Percentiles rank a stretch among this genome's conserved stretches.
Evolutionary conservation across 2,888 invertebrate genomes (phyloP).

Genomic region (Hybos culiciformis): DNA sequence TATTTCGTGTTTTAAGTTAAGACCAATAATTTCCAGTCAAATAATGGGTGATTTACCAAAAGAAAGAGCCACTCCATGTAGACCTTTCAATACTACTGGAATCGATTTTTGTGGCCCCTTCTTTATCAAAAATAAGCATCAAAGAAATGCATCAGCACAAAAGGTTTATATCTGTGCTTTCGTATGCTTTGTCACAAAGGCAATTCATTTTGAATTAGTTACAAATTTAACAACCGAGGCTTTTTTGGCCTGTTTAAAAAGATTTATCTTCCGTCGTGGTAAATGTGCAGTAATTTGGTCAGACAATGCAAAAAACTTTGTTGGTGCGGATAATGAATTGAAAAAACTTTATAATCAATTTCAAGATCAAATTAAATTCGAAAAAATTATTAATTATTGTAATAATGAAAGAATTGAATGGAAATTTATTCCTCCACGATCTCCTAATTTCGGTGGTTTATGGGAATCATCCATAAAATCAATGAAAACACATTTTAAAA

Average conservation of each 20-base stretch:
- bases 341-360: conserved; percentile 9
- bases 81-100: conserved; percentile 10
- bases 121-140: not conserved
- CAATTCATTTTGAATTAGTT: conserved; percentile 14
- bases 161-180: conserved; percentile 13
- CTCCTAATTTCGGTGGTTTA: conserved; percentile 13
- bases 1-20: conserved; percentile 11
- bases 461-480: conserved; percentile 10
- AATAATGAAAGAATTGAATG: conserved; percentile 4
- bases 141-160: conserved; percentile 2
- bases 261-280: conserved; percentile 13
- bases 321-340: conserved; percentile 11
- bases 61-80: conserved; percentile 6
- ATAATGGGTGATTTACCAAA: conserved; percentile 14
- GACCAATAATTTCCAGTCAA: conserved; percentile 9
- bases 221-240: conserved; percentile 11
- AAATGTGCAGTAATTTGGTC: conserved; percentile 9
- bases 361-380: conserved; percentile 8
- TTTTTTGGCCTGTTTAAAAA: conserved; percentile 11
- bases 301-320: conserved; percentile 15
- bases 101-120: conserved; percentile 10
- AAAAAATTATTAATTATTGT: conserved; percentile 9
- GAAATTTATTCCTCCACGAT: conserved; percentile 10
- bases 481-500: not conserved
- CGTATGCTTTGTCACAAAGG: conserved; percentile 11